Conservation (phyloP, 2,797 vertebrate species). For the Australoheros facetus region DNA sequence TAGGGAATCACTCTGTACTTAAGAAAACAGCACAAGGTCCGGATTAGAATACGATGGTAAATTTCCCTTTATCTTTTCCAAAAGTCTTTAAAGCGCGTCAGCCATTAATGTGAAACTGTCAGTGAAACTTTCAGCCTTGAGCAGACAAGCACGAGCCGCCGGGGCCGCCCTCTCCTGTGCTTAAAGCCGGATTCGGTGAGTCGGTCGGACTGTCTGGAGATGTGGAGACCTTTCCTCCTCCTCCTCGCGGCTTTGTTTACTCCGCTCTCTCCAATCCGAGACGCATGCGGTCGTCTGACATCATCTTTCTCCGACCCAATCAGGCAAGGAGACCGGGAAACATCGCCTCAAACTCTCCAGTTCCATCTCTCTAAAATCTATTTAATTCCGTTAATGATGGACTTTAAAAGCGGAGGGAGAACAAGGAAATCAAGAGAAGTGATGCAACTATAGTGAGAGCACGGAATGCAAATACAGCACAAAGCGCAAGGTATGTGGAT, state of each 20-base stretch:
- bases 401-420: constrained; percentile 69
- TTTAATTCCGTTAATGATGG: constrained; percentile 76
- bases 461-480: constrained; percentile 14
- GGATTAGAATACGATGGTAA: constrained; percentile 44
- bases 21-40: constrained; percentile 50
- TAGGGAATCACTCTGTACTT: constrained; percentile 36
- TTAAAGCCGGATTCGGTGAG: constrained; percentile 73
- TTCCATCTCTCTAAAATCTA: constrained; percentile 64
- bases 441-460: constrained; percentile 59
- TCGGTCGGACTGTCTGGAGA: constrained; percentile 77
- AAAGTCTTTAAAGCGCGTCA: constrained; percentile 54
- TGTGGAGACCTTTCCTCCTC: constrained; percentile 81
- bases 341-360: constrained; percentile 54
- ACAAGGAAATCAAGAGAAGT: constrained; percentile 64
- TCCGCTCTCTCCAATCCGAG: constrained; percentile 81
- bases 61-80: constrained; percentile 53
- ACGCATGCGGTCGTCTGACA: constrained; percentile 74
- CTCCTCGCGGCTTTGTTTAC: constrained; percentile 83
- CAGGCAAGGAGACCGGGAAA: constrained; percentile 54
- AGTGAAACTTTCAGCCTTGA: constrained; percentile 67
- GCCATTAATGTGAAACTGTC: constrained; percentile 61
- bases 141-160: constrained; percentile 55
- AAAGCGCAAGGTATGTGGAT: constrained; percentile 52
- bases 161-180: constrained; percentile 68
- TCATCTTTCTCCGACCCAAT: constrained; percentile 82